Percentiles rank a stretch among this genome's conserved stretches.
Conservation (phyloP, 2,888 invertebrate genomes). For the Ceriagrion tenellum region DNA sequence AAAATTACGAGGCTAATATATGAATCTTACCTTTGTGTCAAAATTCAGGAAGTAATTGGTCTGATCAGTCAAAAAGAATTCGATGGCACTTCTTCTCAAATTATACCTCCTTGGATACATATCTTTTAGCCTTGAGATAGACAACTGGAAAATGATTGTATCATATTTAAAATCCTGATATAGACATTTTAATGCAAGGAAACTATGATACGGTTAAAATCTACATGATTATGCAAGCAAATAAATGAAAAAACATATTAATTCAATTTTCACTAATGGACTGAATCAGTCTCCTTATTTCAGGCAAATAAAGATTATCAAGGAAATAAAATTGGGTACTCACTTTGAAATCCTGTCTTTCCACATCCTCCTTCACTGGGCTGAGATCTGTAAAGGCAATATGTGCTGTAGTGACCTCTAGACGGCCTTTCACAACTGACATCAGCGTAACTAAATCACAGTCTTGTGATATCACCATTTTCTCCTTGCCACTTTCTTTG, state of each 20-base stretch:
- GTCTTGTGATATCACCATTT: constrained; percentile 81
- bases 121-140: constrained; percentile 81
- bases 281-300: background rate
- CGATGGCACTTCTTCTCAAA: constrained; percentile 82
- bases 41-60: constrained; percentile 85
- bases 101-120: constrained; percentile 84
- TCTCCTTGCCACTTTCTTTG: constrained; percentile 79
- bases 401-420: constrained; percentile 82
- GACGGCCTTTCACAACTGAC: constrained; percentile 81
- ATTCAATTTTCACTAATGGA: background rate
- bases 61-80: constrained; percentile 83
- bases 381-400: constrained; percentile 82
- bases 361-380: constrained; percentile 79
- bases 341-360: constrained; percentile 79
- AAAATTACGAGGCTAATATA: constrained; percentile 33
- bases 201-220: too few relatives aligned
- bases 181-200: background rate
- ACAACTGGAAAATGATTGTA: constrained; percentile 77
- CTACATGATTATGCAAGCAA: too few relatives aligned
- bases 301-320: background rate
- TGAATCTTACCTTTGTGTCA: constrained; percentile 79
- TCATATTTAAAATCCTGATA: background rate
- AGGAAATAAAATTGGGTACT: constrained; percentile 14
- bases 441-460: constrained; percentile 83
- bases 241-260: background rate